A percentile compares a stretch with the other conserved stretches of the same genome.
phyloP scores from a whole-genome alignment of 1,140 invertebrate species.

The Zaprionus ghesquierei region DNA sequence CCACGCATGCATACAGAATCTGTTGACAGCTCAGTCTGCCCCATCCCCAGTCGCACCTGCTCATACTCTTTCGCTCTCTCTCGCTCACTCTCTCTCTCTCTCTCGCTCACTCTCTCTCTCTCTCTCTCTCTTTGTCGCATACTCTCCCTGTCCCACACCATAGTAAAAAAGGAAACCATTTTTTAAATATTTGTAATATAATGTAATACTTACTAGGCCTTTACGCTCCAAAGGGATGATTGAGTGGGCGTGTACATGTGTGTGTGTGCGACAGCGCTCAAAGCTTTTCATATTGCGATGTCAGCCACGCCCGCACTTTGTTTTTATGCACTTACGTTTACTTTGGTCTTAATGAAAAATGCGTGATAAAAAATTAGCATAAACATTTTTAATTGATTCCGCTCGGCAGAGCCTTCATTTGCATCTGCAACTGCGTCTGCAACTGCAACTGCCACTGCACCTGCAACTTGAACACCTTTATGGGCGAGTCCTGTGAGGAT shows the following conservation, averaged over 20 bases:
- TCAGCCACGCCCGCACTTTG: slow-evolving; percentile 40
- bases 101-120: neutral
- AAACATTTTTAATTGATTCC: slow-evolving; percentile 69
- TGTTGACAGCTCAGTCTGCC: slow-evolving; percentile 28
- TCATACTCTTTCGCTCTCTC: neutral
- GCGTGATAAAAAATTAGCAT: slow-evolving; percentile 63
- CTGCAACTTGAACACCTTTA: neutral
- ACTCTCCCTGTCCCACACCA: slow-evolving; percentile 9
- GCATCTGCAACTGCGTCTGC: slow-evolving; percentile 41
- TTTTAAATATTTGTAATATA: slow-evolving; percentile 75
- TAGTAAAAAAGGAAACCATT: slow-evolving; percentile 42
- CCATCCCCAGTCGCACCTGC: neutral
- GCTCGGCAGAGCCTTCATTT: slow-evolving; percentile 37
- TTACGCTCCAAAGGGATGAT: slow-evolving; percentile 4
- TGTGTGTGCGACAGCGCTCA: slow-evolving; percentile 10
- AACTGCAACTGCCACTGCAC: neutral
- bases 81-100: neutral
- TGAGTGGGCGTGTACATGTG: neutral
- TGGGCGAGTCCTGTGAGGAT: neutral
- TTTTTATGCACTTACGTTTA: slow-evolving; percentile 49
- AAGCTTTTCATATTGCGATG: slow-evolving; percentile 33
- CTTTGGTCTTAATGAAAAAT: slow-evolving; percentile 66
- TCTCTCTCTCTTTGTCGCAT: neutral
- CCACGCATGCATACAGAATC: slow-evolving; percentile 10
- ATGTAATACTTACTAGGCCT: slow-evolving; percentile 58